Evolutionary conservation across 2,888 invertebrate genomes (phyloP).

Genomic region (Dolichopus griseipennis): DNA sequence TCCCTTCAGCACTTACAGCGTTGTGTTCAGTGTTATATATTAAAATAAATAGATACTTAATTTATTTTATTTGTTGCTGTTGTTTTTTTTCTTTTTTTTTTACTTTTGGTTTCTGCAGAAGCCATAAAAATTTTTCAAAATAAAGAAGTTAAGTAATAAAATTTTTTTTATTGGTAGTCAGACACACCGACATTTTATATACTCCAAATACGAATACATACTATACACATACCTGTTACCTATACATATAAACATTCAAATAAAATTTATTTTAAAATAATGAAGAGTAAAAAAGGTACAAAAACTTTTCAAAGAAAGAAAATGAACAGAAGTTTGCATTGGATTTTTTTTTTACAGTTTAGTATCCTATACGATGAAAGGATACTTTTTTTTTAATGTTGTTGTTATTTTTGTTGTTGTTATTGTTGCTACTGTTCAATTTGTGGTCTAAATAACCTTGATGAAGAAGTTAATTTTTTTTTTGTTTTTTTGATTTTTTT

Average conservation of each 20-base stretch:
- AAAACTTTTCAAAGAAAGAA: too few species aligned
- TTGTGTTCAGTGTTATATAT: neutral
- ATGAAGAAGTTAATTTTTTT: neutral
- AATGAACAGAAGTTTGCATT: too few species aligned
- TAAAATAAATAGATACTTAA: constrained; percentile 6
- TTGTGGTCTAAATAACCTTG: neutral
- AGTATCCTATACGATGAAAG: neutral
- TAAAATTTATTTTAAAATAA: too few species aligned
- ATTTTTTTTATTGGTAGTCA: neutral
- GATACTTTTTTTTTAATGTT: neutral
- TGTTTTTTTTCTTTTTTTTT: neutral
- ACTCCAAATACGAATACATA: too few species aligned
- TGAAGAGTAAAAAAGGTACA: too few species aligned
- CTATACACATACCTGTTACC: too few species aligned
- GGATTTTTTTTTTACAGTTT: too few species aligned
- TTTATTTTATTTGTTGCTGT: neutral
- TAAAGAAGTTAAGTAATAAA: neutral
- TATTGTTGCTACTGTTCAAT: neutral
- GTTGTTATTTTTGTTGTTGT: neutral
- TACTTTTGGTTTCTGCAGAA: too few species aligned
- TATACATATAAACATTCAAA: too few species aligned
- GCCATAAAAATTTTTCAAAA: too few species aligned
- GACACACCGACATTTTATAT: neutral
- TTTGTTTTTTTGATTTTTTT: too few species aligned
- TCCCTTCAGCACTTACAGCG: too few species aligned